A percentile compares a stretch with the other conserved stretches of the same genome.
These are phyloP conservation scores for Megaceryle maxima DNA, from an alignment of 2,113 vertebrate genomes.

Conservation along the genomic window DNA sequence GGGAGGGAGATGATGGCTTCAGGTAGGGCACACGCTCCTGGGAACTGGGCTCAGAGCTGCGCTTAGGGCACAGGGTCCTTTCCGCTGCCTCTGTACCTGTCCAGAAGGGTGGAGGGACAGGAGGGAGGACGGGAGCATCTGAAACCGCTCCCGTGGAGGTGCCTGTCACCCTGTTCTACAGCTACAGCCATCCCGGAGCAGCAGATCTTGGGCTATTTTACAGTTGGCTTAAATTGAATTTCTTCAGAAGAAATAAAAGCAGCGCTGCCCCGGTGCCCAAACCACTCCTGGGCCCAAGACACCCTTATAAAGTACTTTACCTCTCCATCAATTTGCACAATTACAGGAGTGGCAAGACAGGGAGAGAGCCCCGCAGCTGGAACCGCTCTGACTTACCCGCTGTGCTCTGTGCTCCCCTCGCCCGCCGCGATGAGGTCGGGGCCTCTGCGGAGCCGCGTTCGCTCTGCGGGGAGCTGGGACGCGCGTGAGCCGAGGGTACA, in stretches of 20 bases:
- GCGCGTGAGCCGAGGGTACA: accelerated
- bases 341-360: accelerated
- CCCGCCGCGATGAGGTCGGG: neutral
- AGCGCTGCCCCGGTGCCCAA: neutral
- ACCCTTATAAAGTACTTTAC: neutral
- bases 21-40: neutral
- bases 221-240: neutral
- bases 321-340: neutral
- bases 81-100: neutral
- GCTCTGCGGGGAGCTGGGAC: neutral
- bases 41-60: neutral
- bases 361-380: neutral
- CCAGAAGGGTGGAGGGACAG: neutral
- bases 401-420: neutral
- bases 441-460: neutral
- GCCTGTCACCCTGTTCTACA: accelerated
- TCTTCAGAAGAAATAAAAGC: neutral
- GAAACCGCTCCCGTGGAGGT: neutral
- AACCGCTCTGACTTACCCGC: neutral
- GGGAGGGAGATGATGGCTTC: neutral
- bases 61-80: neutral
- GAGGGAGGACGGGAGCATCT: neutral
- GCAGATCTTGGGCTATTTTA: neutral
- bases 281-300: neutral
- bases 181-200: neutral